Conservation (phyloP, 2,113 vertebrate genomes). For the Trogon surrucura region DNA sequence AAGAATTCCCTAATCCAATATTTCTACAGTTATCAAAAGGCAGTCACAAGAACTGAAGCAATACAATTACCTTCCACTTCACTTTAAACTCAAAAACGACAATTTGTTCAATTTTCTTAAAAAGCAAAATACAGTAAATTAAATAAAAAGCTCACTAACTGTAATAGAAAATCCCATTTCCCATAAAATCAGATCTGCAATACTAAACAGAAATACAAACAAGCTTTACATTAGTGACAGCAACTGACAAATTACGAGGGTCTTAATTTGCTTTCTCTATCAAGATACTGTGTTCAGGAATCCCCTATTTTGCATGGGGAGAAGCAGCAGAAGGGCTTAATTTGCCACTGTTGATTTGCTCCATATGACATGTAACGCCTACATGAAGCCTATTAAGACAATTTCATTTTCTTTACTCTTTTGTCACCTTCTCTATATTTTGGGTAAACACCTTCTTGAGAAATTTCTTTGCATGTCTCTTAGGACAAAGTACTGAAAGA, state of each 20-base stretch:
- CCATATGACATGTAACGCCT: neutral
- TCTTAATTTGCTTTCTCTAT: neutral
- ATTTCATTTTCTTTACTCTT: neutral
- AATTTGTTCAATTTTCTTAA: neutral
- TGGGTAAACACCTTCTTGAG: neutral
- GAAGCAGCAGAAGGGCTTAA: neutral
- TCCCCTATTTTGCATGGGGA: neutral
- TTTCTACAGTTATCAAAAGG: neutral
- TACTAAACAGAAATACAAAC: neutral
- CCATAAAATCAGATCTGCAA: neutral
- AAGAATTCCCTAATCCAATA: neutral
- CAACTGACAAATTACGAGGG: neutral
- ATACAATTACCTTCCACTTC: neutral
- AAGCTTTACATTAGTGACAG: neutral
- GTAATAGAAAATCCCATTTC: neutral
- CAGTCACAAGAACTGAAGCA: neutral
- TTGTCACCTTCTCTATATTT: neutral
- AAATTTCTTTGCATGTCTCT: neutral
- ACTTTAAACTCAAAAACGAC: neutral
- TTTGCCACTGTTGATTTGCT: neutral
- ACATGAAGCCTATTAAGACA: neutral
- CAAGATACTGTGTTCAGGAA: neutral
- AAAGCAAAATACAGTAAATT: neutral
- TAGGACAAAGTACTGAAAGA: neutral
- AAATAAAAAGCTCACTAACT: neutral